Base-by-base conservation (phyloP, 2,113 vertebrate genomes). In the Zeus faber region DNA sequence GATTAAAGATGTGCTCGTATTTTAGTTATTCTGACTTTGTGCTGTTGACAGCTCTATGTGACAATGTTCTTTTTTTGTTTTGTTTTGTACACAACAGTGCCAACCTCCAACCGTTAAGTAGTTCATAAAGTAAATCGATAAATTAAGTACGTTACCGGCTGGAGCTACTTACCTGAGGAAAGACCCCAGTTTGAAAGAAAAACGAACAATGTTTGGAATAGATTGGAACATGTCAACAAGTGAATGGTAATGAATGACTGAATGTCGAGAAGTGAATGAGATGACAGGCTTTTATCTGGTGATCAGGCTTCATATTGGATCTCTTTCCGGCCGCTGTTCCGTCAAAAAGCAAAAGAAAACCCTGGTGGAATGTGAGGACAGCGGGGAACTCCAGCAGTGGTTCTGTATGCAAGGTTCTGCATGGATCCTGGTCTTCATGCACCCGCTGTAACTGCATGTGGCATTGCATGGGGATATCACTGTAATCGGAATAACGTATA, bases 381-480 rank as follows among this genome's bases (percentile, higher is more conserved):
- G 18, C 4, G 31, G 40, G 27, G 6, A 41, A 13, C 20, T 44
- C 21, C 59, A 21, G 41, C n/a, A 22, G 26, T 7, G 52, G 18
- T 37, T 45, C 40, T 49, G 49, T 54, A 25, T 41, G 49, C 48
- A 21, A 21, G 24, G 47, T 78, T 50, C 55, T 69, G 77, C 75
- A 79, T 79, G 77, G 41, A 39, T 35, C 24, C 51, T 51, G 58
- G 55, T 67, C 56, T 57, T 69, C 62, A 72, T 72, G 79, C 78
- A 70, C 71, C 65, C 57, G 80, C 58, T 80, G 59, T 70, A 76
- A 70, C 65, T 80, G 83, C 85, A 84, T 84, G 83, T 79, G 54
- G 62, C 73, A 68, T 68, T 82, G 85, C 83, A 85, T 84, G 83
- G 58, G 58, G 67, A 75, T 68, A 76, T 76, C 79, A 78, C 75